Evolutionary conservation across 2,797 vertebrate species (phyloP).

Genomic region (Chloroceryle inda): DNA sequence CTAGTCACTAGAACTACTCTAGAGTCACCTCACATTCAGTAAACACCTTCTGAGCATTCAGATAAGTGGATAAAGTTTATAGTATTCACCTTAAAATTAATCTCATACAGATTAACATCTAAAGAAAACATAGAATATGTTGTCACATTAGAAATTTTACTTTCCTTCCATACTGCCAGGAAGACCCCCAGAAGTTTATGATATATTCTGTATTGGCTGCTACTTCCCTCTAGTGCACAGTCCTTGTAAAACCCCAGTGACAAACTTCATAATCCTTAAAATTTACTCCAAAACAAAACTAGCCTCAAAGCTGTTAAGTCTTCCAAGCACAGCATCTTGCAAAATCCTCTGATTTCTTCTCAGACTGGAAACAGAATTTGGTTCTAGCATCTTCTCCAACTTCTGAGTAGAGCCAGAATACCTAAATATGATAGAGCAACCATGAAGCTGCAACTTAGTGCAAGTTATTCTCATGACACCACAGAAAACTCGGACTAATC

Average conservation of each 20-base stretch:
- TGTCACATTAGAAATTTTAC: neutral
- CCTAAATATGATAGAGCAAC: neutral
- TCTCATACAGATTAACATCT: neutral
- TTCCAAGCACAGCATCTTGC: neutral
- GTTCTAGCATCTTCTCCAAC: neutral
- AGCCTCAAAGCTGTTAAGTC: neutral
- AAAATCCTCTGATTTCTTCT: neutral
- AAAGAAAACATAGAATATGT: neutral
- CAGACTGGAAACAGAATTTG: neutral
- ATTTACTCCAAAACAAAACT: neutral
- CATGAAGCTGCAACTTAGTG: neutral
- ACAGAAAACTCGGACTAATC: neutral
- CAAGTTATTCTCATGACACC: neutral
- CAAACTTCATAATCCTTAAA: neutral
- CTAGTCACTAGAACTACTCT: neutral
- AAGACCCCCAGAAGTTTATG: neutral
- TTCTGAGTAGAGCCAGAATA: rapidly evolving
- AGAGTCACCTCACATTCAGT: neutral
- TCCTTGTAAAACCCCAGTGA: neutral
- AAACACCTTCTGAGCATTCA: neutral
- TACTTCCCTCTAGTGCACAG: conserved; percentile 27
- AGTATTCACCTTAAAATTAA: neutral
- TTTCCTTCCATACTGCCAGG: neutral
- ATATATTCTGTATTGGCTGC: neutral
- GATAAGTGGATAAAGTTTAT: neutral